Conservation (phyloP, 2,888 invertebrate genomes). For the Drosophila recens region DNA sequence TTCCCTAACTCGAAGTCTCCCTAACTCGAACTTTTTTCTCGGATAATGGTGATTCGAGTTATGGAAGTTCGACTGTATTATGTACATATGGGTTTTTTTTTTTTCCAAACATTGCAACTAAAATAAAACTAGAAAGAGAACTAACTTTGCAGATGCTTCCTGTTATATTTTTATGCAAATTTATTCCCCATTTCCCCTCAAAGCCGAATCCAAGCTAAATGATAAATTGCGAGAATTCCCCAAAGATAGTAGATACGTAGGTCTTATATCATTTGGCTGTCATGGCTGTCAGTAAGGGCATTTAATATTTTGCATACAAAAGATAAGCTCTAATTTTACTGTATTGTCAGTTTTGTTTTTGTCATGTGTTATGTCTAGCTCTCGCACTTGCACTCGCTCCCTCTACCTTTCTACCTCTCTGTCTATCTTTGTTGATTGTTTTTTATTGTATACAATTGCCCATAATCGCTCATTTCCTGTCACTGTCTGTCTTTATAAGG, state of each 20-base stretch:
- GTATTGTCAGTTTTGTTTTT: constrained; percentile 23
- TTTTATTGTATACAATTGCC: constrained; percentile 50
- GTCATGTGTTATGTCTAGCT: constrained; percentile 13
- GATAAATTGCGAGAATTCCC: background rate
- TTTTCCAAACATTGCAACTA: no score
- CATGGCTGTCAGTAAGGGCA: constrained; percentile 16
- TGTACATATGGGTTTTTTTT: no score
- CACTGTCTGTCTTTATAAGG: constrained; percentile 35
- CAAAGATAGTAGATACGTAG: background rate
- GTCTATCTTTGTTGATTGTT: constrained; percentile 33
- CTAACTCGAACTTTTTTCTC: no score
- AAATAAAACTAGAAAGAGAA: no score
- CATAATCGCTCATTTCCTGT: constrained; percentile 68
- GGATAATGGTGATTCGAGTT: no score
- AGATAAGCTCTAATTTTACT: constrained; percentile 16
- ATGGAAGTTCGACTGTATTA: no score
- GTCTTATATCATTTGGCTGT: constrained; percentile 11
- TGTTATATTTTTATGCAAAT: no score
- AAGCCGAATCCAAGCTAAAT: background rate
- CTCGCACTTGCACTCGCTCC: background rate
- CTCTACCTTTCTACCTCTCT: background rate
- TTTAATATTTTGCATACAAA: constrained; percentile 15
- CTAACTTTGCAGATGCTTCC: no score
- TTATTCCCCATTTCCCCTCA: no score
- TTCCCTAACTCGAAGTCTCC: no score